A percentile compares a stretch with the other conserved stretches of the same genome.
Conservation (phyloP, 30 jellyfish, hydroid and myxozoan genomes). For the Hydractinia echinata region DNA sequence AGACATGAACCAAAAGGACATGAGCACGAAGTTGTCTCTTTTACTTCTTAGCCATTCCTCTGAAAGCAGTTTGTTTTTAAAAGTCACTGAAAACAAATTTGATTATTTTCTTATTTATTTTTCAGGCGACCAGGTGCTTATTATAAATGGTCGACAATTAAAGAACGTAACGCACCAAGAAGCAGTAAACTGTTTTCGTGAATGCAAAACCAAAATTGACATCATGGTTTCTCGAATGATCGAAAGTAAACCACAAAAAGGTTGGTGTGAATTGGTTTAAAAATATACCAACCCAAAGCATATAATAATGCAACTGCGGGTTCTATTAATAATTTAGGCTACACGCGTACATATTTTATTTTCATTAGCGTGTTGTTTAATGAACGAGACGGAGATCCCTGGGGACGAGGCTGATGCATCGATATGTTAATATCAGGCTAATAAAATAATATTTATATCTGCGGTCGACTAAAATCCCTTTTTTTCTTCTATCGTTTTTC, state of each 20-base stretch:
- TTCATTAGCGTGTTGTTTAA: no score
- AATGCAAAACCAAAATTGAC: slow-evolving; percentile 14
- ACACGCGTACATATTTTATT: no score
- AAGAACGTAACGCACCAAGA: slow-evolving; percentile 32
- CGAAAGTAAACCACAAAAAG: slow-evolving; percentile 28
- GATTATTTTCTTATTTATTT: neutral
- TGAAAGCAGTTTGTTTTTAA: neutral
- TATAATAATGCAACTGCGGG: no score
- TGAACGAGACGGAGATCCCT: no score
- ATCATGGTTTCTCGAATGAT: slow-evolving; percentile 36
- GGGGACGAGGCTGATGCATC: no score
- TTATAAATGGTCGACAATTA: slow-evolving; percentile 26
- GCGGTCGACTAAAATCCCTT: no score
- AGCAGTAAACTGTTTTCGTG: slow-evolving; percentile 31
- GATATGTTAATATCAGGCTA: no score
- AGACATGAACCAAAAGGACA: no score
- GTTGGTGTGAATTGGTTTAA: neutral
- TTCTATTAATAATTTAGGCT: no score
- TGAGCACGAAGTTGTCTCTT: neutral
- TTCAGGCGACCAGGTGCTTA: slow-evolving; percentile 33
- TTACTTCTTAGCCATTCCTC: neutral
- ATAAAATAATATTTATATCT: no score
- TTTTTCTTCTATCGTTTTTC: no score
- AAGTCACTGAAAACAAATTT: neutral
- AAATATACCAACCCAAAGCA: no score